A percentile compares a stretch with the other conserved stretches of the same genome.
phyloP scores from a whole-genome alignment of 1,140 invertebrate species.

The Lepidostoma basale region DNA sequence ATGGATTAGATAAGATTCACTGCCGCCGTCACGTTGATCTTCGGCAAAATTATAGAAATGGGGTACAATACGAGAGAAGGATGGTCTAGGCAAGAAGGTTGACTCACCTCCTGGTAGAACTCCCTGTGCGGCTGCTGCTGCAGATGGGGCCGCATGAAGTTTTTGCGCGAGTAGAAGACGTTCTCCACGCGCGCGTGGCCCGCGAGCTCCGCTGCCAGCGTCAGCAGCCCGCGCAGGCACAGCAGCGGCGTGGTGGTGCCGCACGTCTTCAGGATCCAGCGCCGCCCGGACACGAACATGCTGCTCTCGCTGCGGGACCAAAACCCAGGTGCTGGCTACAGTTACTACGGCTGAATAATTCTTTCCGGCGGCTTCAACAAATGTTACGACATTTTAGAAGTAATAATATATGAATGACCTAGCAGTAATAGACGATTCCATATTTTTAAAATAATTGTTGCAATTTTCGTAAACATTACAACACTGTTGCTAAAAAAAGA shows the following conservation, averaged over 20 bases:
- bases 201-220: conserved; percentile 83
- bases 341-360: no score
- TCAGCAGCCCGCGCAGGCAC: conserved; percentile 84
- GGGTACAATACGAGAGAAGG: no score
- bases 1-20: no score
- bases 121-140: conserved; percentile 85
- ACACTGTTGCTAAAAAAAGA: no score
- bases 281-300: conserved; percentile 93
- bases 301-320: conserved; percentile 87
- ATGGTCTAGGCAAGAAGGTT: background rate
- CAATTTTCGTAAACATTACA: no score
- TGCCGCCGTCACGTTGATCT: no score
- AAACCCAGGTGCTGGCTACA: conserved; percentile 37
- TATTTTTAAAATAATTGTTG: no score
- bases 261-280: conserved; percentile 98
- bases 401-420: no score
- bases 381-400: no score
- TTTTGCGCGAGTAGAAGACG: conserved; percentile 95
- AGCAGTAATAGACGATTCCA: no score
- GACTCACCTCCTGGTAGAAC: conserved; percentile 83
- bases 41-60: no score
- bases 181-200: conserved; percentile 84
- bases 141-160: conserved; percentile 91
- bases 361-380: no score
- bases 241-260: conserved; percentile 96